A percentile compares a stretch with the other conserved stretches of the same genome.
phyloP scores from a whole-genome alignment of 2,797 vertebrate species.

The Loris lydekkerianus region DNA sequence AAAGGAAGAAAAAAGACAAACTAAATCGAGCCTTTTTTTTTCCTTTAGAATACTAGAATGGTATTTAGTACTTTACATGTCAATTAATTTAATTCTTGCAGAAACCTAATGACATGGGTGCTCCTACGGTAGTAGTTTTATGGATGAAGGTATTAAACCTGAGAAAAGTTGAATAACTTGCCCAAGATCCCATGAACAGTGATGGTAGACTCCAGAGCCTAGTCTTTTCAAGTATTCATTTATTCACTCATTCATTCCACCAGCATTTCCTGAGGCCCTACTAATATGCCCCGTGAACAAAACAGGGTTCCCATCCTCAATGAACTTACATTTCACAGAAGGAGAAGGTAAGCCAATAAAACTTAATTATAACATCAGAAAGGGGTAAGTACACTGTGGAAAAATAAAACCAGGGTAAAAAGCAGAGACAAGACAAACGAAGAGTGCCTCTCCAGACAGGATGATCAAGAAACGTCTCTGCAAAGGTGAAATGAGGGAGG shows the following conservation, averaged over 20 bases:
- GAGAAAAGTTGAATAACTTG: slow-evolving; percentile 13
- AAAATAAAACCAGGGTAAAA: neutral
- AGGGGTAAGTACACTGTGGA: neutral
- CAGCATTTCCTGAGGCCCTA: neutral
- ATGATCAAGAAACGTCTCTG: neutral
- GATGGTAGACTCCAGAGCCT: neutral
- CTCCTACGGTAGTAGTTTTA: neutral
- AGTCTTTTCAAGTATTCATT: neutral
- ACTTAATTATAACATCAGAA: neutral
- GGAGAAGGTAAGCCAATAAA: neutral
- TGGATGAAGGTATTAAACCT: neutral
- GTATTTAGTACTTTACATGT: neutral
- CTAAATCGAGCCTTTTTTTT: neutral
- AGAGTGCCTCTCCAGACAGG: neutral
- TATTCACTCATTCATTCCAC: neutral
- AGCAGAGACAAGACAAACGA: neutral
- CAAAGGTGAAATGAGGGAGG: neutral
- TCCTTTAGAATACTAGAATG: neutral
- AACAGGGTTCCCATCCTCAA: neutral
- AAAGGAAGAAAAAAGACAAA: neutral
- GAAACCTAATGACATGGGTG: neutral
- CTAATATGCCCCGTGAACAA: neutral
- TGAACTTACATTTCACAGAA: neutral
- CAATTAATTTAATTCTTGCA: neutral
- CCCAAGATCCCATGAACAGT: neutral